These are phyloP conservation scores for Ariolimax columbianus DNA, from an alignment of 2,888 invertebrate genomes.

Conservation along the genomic window DNA sequence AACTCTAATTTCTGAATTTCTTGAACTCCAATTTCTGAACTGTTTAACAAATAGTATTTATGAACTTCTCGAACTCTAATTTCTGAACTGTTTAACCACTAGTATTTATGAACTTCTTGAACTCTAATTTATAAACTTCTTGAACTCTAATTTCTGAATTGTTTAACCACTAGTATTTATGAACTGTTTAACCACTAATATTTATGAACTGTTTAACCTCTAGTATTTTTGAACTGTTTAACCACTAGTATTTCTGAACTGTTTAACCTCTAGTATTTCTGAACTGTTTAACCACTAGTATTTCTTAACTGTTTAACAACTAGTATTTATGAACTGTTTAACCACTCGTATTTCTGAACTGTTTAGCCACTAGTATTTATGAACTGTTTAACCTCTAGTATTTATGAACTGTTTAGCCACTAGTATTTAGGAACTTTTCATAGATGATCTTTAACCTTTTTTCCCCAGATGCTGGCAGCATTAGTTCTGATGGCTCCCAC, in stretches of 20 bases:
- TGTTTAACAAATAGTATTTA: too few relatives aligned
- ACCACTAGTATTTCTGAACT: background rate
- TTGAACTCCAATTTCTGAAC: too few relatives aligned
- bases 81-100: background rate
- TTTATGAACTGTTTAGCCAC: background rate
- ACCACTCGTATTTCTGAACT: background rate
- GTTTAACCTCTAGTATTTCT: background rate
- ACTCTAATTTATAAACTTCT: too few relatives aligned
- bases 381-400: background rate
- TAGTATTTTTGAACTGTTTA: background rate
- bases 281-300: background rate
- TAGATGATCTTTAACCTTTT: background rate
- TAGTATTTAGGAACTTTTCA: background rate
- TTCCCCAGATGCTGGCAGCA: slow-evolving; percentile 25
- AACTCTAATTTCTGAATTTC: too few relatives aligned
- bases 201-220: too few relatives aligned
- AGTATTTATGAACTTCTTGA: too few relatives aligned
- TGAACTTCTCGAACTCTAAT: too few relatives aligned
- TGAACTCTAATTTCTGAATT: too few relatives aligned
- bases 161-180: background rate
- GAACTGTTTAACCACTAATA: too few relatives aligned
- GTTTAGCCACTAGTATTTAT: background rate
- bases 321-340: background rate
- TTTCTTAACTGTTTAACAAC: background rate
- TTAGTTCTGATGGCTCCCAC: background rate